Evolutionary conservation across 2,888 invertebrate species (phyloP).

Genomic region (Tachystola acroxantha): DNA sequence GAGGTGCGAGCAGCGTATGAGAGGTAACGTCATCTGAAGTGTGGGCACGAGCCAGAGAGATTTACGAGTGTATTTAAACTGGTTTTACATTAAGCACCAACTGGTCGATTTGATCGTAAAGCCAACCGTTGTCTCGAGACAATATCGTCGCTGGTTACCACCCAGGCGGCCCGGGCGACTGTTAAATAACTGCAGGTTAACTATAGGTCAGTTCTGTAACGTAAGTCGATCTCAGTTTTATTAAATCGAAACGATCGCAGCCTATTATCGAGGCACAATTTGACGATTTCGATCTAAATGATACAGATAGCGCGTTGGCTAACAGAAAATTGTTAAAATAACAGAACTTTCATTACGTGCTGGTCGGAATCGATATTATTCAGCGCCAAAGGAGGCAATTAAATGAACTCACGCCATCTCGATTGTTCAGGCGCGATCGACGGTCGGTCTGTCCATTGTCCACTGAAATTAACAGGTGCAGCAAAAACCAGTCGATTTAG

Average conservation of each 20-base stretch:
- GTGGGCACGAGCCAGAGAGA: conserved; percentile 65
- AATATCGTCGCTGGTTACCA: conserved; percentile 65
- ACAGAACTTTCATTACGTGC: conserved; percentile 21
- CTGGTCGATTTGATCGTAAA: conserved; percentile 72
- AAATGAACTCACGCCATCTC: conserved; percentile 49
- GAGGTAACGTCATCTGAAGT: conserved; percentile 37
- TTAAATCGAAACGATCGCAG: conserved; percentile 17
- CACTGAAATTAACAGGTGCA: conserved; percentile 52
- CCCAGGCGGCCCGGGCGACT: conserved; percentile 44
- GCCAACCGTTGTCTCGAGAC: conserved; percentile 64
- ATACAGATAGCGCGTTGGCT: conserved; percentile 6
- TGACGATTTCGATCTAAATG: conserved; percentile 11
- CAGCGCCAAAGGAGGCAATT: conserved; percentile 56
- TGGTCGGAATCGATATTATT: conserved; percentile 47
- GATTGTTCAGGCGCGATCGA: conserved; percentile 52
- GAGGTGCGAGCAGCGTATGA: conserved; percentile 6
- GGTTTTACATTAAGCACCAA: conserved; percentile 71
- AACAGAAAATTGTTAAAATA: conserved; percentile 11
- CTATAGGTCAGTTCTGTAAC: conserved; percentile 44
- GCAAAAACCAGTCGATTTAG: conserved; percentile 44
- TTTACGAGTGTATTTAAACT: conserved; percentile 75
- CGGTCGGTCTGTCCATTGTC: conserved; percentile 54
- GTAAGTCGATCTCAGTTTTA: conserved; percentile 21
- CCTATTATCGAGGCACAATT: conserved; percentile 14
- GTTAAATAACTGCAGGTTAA: conserved; percentile 64